Percentiles rank a stretch among this genome's conserved stretches.
phyloP scores from a whole-genome alignment of 2,113 vertebrate genomes.

The Megaceryle maxima region DNA sequence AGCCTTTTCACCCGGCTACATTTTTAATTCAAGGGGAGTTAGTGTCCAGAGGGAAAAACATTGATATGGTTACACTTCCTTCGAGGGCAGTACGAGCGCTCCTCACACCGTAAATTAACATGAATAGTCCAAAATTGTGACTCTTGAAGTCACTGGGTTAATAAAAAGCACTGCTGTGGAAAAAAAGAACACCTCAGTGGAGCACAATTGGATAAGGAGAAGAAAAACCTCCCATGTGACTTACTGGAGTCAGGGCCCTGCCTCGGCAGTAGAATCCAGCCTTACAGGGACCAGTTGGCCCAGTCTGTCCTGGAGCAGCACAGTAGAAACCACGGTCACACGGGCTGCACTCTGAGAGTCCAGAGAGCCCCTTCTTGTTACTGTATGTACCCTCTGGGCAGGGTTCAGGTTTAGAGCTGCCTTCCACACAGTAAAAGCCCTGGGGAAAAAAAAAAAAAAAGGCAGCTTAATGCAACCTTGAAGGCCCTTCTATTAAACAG shows the following conservation, averaged over 20 bases:
- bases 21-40: neutral
- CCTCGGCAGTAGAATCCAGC: constrained; percentile 85
- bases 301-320: constrained; percentile 70
- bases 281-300: constrained; percentile 78
- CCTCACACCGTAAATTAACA: fast-evolving
- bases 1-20: neutral
- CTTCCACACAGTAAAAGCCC: constrained; percentile 82
- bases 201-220: neutral
- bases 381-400: constrained; percentile 84
- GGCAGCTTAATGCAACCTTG: neutral
- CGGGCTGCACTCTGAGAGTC: constrained; percentile 69
- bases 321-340: constrained; percentile 84
- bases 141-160: neutral
- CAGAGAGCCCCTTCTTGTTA: constrained; percentile 64
- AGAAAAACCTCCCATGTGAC: neutral
- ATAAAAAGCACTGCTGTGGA: neutral
- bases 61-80: fast-evolving
- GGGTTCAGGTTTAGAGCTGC: constrained; percentile 76
- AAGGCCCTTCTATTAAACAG: neutral
- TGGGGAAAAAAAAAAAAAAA: no score
- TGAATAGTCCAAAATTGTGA: neutral
- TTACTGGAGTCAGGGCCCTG: constrained; percentile 79
- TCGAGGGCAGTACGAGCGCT: neutral
- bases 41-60: neutral
- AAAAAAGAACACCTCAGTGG: neutral